Percentiles rank a stretch among this genome's conserved stretches.
phyloP scores from a whole-genome alignment of 2,888 invertebrate genomes.

The Thecocarcelia acutangulata region DNA sequence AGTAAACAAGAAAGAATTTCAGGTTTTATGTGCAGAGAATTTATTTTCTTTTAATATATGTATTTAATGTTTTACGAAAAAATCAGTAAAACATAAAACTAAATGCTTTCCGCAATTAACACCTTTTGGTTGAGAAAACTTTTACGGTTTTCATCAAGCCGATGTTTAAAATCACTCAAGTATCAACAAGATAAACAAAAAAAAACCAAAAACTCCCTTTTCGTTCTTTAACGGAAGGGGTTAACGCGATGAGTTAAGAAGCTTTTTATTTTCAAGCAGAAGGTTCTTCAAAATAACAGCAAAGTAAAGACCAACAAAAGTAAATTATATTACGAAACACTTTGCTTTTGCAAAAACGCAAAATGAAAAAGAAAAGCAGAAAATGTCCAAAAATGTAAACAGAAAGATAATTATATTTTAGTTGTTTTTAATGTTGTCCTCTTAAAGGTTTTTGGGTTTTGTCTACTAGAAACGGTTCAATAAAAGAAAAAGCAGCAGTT shows the following conservation, averaged over 20 bases:
- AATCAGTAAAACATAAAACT: not conserved
- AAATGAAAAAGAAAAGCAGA: too few relatives aligned
- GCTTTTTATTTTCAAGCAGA: not conserved
- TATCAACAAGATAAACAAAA: not conserved
- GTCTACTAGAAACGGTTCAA: too few relatives aligned
- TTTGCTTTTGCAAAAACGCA: too few relatives aligned
- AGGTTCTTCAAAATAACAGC: not conserved
- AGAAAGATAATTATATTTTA: too few relatives aligned
- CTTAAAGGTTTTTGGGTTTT: too few relatives aligned
- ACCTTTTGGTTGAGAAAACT: slow-evolving; percentile 41
- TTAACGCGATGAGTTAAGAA: not conserved
- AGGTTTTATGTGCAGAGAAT: not conserved
- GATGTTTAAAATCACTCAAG: slow-evolving; percentile 43
- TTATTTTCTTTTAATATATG: too few relatives aligned
- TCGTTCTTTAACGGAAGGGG: not conserved
- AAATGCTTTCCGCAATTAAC: slow-evolving; percentile 53
- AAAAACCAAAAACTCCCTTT: not conserved
- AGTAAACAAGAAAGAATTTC: too few relatives aligned
- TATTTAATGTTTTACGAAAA: too few relatives aligned
- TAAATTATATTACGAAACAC: too few relatives aligned
- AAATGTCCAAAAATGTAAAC: too few relatives aligned
- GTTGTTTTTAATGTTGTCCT: too few relatives aligned
- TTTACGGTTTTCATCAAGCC: slow-evolving; percentile 7
- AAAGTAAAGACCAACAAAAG: not conserved
- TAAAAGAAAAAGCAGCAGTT: too few relatives aligned